phyloP scores from a whole-genome alignment of 2,113 vertebrate species.

The Prochilodus magdalenae region DNA sequence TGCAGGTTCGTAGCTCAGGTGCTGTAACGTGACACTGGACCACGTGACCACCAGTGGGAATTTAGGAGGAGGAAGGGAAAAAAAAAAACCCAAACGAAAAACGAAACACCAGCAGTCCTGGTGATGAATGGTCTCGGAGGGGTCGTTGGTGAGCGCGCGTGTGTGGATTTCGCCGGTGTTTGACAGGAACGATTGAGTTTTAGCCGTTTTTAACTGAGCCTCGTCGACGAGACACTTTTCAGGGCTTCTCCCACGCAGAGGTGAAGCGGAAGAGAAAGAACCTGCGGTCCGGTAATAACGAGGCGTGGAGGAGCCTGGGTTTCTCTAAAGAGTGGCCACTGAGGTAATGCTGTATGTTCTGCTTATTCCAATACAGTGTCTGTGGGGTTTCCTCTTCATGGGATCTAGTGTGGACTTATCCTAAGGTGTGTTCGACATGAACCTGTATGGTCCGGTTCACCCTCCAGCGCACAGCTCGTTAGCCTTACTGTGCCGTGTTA shows the following conservation, averaged over 20 bases:
- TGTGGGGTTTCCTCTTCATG: neutral
- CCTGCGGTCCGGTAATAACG: conserved; percentile 7
- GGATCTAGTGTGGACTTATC: neutral
- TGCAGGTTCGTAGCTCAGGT: conserved; percentile 66
- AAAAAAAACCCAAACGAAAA: neutral
- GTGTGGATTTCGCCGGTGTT: neutral
- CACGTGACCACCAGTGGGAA: conserved; percentile 75
- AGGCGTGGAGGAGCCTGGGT: too few relatives aligned
- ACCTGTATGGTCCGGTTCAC: neutral
- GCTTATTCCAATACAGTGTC: too few relatives aligned
- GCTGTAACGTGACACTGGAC: conserved; percentile 74
- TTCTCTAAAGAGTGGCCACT: too few relatives aligned
- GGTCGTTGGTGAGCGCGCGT: neutral
- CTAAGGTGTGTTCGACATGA: neutral
- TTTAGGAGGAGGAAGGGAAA: conserved; percentile 60
- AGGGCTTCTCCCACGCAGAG: conserved; percentile 51
- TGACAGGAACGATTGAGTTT: neutral
- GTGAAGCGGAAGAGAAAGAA: conserved; percentile 73
- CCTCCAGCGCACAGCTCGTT: too few relatives aligned
- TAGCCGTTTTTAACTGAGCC: neutral
- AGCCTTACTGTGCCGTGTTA: too few relatives aligned
- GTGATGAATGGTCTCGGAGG: neutral
- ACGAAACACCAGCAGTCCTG: neutral
- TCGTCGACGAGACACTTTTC: neutral
- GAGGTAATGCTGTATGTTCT: too few relatives aligned